Conservation (phyloP, 2,797 vertebrate genomes). For the Notolabrus celidotus region DNA sequence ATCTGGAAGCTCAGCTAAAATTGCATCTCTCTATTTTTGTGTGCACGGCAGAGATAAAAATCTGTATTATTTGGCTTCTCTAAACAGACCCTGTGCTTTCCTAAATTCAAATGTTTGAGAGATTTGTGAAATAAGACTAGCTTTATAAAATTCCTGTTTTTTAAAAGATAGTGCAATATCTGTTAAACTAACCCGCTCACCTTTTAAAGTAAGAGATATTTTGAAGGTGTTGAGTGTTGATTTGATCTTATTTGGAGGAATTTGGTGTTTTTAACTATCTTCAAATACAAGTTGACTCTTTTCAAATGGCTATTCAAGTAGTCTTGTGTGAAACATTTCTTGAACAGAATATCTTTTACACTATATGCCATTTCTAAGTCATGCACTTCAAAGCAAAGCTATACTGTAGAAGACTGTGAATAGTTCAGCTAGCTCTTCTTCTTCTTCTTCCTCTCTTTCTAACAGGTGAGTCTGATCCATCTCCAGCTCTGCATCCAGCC, state of each 20-base stretch:
- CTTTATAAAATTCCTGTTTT: neutral
- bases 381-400: neutral
- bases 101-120: slow-evolving; percentile 20
- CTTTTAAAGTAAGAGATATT: slow-evolving; percentile 13
- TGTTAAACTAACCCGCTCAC: slow-evolving; percentile 12
- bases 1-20: slow-evolving; percentile 63
- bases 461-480: neutral
- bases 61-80: slow-evolving; percentile 29
- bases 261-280: neutral
- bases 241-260: neutral
- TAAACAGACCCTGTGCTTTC: slow-evolving; percentile 21
- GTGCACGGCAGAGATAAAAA: slow-evolving; percentile 36
- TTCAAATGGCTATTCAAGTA: neutral
- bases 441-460: neutral
- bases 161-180: neutral
- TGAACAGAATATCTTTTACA: neutral
- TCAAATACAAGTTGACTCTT: neutral
- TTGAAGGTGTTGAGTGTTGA: neutral
- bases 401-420: neutral
- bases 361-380: no score
- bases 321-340: neutral
- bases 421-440: no score
- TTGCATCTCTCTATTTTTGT: slow-evolving; percentile 54
- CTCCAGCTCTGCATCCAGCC: neutral
- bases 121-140: slow-evolving; percentile 34